These are phyloP conservation scores for Chaunax sp. DNA, from an alignment of 2,797 vertebrate genomes.

Conservation along the genomic window DNA sequence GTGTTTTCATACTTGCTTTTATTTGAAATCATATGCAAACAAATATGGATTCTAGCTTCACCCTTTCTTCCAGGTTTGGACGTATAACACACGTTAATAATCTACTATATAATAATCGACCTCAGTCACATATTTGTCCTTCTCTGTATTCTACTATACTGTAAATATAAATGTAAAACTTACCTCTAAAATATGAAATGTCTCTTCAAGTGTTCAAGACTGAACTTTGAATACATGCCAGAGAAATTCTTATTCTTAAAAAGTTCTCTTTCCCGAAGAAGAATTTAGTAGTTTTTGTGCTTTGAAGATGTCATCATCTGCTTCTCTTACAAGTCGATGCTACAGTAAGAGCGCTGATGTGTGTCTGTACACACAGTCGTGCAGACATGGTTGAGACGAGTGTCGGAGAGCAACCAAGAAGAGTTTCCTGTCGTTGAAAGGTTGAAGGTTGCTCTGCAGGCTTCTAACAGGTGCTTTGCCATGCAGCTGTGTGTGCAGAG, in stretches of 20 bases:
- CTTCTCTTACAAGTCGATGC: conserved; percentile 42
- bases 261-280: conserved; percentile 1
- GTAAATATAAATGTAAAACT: conserved; percentile 33
- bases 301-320: conserved; percentile 64
- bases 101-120: neutral
- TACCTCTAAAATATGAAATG: conserved; percentile 64
- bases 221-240: conserved; percentile 65
- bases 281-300: conserved; percentile 1
- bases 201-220: conserved; percentile 46
- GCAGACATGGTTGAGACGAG: conserved; percentile 26
- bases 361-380: conserved; percentile 7
- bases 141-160: neutral
- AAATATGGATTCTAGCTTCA: neutral
- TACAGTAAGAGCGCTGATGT: conserved; percentile 27
- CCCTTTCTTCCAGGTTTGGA: neutral
- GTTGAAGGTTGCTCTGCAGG: conserved; percentile 74
- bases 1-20: neutral
- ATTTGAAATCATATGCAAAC: neutral
- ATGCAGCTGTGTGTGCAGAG: conserved; percentile 73
- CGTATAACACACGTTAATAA: too few relatives aligned
- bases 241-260: conserved; percentile 26
- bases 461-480: conserved; percentile 79
- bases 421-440: conserved; percentile 86
- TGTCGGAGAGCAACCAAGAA: conserved; percentile 61
- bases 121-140: neutral